Conservation (phyloP, 2,113 vertebrate genomes). For the Manacus vitellinus region DNA sequence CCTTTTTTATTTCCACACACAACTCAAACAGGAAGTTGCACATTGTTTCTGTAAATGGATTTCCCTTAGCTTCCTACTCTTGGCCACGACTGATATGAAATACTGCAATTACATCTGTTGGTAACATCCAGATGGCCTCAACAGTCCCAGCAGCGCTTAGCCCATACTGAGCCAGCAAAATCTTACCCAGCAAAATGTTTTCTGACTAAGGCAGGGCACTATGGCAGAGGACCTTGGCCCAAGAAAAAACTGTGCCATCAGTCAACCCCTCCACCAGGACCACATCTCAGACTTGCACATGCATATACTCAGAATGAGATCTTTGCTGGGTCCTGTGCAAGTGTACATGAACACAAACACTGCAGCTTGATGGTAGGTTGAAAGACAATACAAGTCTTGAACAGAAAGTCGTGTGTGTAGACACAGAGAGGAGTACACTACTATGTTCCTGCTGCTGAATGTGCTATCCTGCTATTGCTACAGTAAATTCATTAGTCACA, state of each 20-base stretch:
- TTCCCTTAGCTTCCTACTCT: neutral
- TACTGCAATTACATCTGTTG: neutral
- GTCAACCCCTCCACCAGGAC: neutral
- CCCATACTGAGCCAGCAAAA: neutral
- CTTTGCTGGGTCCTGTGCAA: rapidly evolving
- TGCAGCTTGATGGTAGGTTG: neutral
- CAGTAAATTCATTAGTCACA: neutral
- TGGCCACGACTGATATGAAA: neutral
- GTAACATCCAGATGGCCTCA: neutral
- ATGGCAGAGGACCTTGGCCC: neutral
- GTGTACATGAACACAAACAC: neutral
- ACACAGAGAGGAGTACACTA: neutral
- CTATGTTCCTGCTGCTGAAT: neutral
- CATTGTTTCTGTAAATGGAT: slow-evolving; percentile 10
- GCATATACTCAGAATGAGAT: rapidly evolving
- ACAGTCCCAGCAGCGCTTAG: neutral
- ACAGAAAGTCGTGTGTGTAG: neutral
- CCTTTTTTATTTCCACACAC: neutral
- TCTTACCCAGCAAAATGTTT: neutral
- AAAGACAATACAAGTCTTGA: neutral
- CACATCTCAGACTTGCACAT: neutral
- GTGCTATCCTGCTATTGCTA: neutral
- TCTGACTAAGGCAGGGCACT: neutral
- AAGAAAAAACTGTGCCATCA: neutral
- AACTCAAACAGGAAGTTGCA: neutral